Percentiles rank a stretch among this genome's conserved stretches.
phyloP scores from a whole-genome alignment of 2,113 vertebrate species.

The Ciconia stormi region DNA sequence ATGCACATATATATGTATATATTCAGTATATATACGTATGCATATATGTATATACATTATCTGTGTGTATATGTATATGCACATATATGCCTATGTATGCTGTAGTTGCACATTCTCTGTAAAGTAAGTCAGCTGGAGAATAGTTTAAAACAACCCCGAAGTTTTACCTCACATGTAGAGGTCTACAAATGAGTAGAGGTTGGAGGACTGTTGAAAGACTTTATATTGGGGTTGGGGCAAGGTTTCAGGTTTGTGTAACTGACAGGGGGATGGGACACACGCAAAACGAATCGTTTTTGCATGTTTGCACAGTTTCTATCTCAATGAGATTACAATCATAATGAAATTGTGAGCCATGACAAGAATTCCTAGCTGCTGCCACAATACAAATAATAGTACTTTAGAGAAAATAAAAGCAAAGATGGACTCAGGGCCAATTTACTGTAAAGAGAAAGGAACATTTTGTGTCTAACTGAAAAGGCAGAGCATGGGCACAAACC shows the following conservation, averaged over 20 bases:
- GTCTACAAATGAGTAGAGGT: background rate
- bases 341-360: background rate
- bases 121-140: background rate
- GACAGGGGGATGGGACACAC: background rate
- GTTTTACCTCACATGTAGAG: background rate
- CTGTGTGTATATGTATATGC: too few species aligned
- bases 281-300: background rate
- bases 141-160: background rate
- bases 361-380: background rate
- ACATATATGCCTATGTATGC: background rate
- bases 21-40: background rate
- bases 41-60: background rate
- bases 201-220: background rate
- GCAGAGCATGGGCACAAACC: background rate
- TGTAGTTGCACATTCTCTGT: background rate
- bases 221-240: background rate
- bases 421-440: background rate
- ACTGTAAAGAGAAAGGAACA: background rate
- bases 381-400: background rate
- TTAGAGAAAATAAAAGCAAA: background rate
- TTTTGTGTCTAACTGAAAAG: background rate
- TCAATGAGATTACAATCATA: background rate
- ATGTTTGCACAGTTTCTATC: background rate
- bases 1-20: background rate
- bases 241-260: accelerated